Evolutionary conservation across 2,113 vertebrate species (phyloP).

Genomic region (Apeltes quadracus): DNA sequence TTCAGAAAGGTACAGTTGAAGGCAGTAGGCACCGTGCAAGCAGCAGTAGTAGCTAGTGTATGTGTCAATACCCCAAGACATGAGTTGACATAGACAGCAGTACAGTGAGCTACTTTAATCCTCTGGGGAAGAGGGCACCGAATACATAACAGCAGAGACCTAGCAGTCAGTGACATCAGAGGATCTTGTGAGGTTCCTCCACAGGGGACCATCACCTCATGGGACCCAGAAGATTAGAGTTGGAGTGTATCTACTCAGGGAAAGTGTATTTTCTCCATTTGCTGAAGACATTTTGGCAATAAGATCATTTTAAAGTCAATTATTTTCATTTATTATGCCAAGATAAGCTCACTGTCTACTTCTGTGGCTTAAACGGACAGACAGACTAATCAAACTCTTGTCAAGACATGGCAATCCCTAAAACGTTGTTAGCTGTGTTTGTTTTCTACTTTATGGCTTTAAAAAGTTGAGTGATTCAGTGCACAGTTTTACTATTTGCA

Average conservation of each 20-base stretch:
- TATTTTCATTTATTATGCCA: background rate
- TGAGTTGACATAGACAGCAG: constrained; percentile 40
- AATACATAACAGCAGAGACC: constrained; percentile 50
- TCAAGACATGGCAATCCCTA: background rate
- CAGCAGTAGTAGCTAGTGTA: constrained; percentile 24
- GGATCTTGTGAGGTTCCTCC: constrained; percentile 51
- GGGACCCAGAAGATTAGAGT: constrained; percentile 47
- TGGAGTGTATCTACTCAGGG: constrained; percentile 22
- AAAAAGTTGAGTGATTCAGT: background rate
- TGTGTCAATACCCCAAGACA: constrained; percentile 56
- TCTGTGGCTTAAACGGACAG: background rate
- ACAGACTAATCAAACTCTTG: background rate
- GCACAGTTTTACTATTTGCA: background rate
- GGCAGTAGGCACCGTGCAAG: constrained; percentile 30
- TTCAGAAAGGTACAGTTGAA: constrained; percentile 40
- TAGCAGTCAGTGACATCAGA: constrained; percentile 60
- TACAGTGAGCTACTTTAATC: constrained; percentile 36
- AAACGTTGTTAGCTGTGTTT: background rate
- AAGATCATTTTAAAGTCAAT: constrained; percentile 8
- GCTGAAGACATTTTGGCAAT: constrained; percentile 16
- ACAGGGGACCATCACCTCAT: constrained; percentile 41
- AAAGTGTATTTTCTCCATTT: constrained; percentile 14
- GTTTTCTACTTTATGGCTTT: background rate
- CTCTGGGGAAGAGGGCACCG: constrained; percentile 53
- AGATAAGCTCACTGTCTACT: background rate